Evolutionary conservation across 2,113 vertebrate genomes (phyloP).

Genomic region (Morone chrysops): DNA sequence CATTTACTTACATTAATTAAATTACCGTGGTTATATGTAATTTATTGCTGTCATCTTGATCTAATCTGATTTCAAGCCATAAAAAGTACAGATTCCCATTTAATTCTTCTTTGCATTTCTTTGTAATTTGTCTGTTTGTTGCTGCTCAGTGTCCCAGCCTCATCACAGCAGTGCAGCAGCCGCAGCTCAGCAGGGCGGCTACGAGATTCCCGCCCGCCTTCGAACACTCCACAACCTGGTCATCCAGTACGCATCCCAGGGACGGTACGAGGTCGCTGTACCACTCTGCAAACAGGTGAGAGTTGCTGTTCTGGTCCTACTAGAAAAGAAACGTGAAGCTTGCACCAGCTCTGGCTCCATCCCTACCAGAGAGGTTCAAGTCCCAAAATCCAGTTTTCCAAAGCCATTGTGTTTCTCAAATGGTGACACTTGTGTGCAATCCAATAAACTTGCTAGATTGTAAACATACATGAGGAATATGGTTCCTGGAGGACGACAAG

Average conservation of each 20-base stretch:
- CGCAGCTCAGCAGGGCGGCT: constrained; percentile 88
- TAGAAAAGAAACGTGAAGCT: neutral
- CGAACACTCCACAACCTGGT: constrained; percentile 92
- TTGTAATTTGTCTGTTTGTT: neutral
- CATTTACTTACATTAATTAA: neutral
- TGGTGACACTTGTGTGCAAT: too few species aligned
- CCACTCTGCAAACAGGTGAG: constrained; percentile 89
- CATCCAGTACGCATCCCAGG: constrained; percentile 91
- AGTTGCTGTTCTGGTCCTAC: neutral
- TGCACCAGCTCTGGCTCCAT: neutral
- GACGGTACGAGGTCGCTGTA: constrained; percentile 91
- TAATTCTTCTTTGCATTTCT: neutral
- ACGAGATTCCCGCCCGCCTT: constrained; percentile 90
- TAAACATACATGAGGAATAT: too few species aligned
- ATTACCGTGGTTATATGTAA: neutral
- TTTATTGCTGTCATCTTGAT: neutral
- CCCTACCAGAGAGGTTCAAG: too few species aligned
- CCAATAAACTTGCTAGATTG: too few species aligned
- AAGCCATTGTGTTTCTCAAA: too few species aligned
- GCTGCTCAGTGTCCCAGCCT: constrained; percentile 65
- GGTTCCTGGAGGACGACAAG: too few species aligned
- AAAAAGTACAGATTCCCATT: neutral
- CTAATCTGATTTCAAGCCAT: neutral
- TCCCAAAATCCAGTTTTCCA: too few species aligned
- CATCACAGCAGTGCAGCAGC: constrained; percentile 79